phyloP scores from a whole-genome alignment of 1,140 invertebrate genomes.

The Procambarus clarkii region DNA sequence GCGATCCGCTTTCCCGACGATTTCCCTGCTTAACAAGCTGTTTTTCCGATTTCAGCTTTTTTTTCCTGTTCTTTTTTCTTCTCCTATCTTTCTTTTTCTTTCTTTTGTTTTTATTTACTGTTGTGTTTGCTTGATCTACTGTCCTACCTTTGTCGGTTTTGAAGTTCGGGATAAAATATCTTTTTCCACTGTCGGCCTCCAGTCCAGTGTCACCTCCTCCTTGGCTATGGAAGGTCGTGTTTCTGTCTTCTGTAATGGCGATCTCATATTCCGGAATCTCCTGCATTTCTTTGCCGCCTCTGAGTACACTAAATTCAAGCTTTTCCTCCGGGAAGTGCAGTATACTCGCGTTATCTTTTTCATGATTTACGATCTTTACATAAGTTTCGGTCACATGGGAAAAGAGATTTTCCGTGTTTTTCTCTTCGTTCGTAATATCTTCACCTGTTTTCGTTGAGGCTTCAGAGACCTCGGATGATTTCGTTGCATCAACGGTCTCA shows the following conservation, averaged over 20 bases:
- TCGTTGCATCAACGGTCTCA: neutral
- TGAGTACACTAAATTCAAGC: neutral
- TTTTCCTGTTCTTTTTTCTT: conserved; percentile 26
- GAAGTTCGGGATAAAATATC: neutral
- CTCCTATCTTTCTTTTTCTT: conserved; percentile 14
- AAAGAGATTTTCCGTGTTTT: neutral
- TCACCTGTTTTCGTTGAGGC: neutral
- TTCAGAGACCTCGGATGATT: neutral
- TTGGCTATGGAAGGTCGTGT: neutral
- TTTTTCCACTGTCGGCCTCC: neutral
- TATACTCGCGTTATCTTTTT: neutral
- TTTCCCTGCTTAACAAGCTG: neutral
- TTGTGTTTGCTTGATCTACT: neutral
- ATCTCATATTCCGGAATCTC: neutral
- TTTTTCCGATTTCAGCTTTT: neutral
- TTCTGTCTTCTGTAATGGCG: neutral
- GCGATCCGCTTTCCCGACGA: neutral
- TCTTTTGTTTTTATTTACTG: neutral
- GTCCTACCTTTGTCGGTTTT: neutral
- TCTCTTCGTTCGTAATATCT: neutral
- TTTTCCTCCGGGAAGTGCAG: neutral
- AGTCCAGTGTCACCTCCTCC: neutral
- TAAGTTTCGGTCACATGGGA: conserved; percentile 4
- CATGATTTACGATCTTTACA: neutral
- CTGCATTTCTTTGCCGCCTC: neutral